Base-by-base conservation (phyloP, 2,113 vertebrate species). In the Fregetta grallaria region DNA sequence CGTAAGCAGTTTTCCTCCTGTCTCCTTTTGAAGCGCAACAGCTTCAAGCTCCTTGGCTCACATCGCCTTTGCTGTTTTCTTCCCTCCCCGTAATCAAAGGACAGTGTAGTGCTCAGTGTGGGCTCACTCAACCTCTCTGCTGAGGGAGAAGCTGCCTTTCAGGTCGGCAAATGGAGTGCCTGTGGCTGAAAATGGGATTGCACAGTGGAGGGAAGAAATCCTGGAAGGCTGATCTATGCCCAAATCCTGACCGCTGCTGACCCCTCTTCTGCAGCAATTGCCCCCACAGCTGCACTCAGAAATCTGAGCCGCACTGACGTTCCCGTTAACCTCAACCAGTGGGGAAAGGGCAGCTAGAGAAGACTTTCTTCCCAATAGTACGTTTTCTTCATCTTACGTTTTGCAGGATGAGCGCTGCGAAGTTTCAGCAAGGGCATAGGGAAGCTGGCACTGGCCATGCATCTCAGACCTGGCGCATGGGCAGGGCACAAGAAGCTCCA, bases 241-340 rank as follows among this genome's bases (percentile, higher is more conserved):
- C 38, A 38, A 13, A 36, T 26, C 38, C 47, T 56, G 44, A 36
- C 45, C 3, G 2, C 82, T 73, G 58, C 80, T 77, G 16, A 32
- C 40, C n/a, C 7, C 10, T 56, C n/a, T 52, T 52, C 71, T 47
- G 44, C 38, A 74, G 42, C 32, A 40, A 9, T 56, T 56, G 50
- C 23, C 63, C 63, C 85, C 15, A 29, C 7, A 50, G 45, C 26
- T 42, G 45, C 58, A 29, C 30, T 8, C 5, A 1, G 34, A 81
- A 32, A 53, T 34, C 45, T 1, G 4, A 52, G 65, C 52, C 52
- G 30, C 2, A 0, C n/a, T 49, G 45, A 47, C 1, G 2, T 77
- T 42, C 49, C 65, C 9, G 13, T 44, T 65, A 45, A 58, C 38
- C 30, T 81, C 52, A 66, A 11, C 52, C 32, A 10, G 34, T 25